These are phyloP conservation scores for Nemotelus pantherinus DNA, from an alignment of 2,888 invertebrate species.

Conservation along the genomic window DNA sequence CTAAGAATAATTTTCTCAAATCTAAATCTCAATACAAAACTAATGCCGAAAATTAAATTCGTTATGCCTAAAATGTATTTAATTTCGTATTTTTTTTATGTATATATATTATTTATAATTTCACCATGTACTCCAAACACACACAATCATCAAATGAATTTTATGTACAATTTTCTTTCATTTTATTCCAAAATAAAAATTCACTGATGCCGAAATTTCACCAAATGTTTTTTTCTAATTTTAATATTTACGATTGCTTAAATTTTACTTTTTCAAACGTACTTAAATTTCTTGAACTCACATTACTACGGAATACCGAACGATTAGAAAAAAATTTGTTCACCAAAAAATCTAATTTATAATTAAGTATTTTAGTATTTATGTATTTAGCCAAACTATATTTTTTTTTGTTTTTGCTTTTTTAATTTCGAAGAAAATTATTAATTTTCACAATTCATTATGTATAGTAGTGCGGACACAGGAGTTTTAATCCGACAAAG, in stretches of 20 bases:
- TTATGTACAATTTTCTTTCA: slow-evolving; percentile 16
- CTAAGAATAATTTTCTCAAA: slow-evolving; percentile 27
- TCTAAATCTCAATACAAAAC: slow-evolving; percentile 6
- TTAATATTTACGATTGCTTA: too few relatives aligned
- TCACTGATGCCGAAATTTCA: too few relatives aligned
- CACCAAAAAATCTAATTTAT: slow-evolving; percentile 20
- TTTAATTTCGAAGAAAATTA: too few relatives aligned
- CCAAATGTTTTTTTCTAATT: too few relatives aligned
- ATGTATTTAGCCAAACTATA: too few relatives aligned
- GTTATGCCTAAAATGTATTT: background rate
- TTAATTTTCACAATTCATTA: too few relatives aligned
- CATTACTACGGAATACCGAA: slow-evolving; percentile 38
- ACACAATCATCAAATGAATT: slow-evolving; percentile 3
- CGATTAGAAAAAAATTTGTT: slow-evolving; percentile 5
- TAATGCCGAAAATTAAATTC: background rate
- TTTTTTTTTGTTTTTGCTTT: too few relatives aligned
- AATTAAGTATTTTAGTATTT: background rate
- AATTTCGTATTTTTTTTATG: background rate
- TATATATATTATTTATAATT: background rate
- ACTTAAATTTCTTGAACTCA: slow-evolving; percentile 40
- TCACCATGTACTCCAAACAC: background rate
- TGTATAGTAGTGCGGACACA: background rate
- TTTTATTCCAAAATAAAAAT: too few relatives aligned
- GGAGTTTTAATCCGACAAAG: slow-evolving; percentile 6
- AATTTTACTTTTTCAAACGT: too few relatives aligned